Evolutionary conservation across 2,113 vertebrate genomes (phyloP), one percentile per base, ranked within the genome.

Genomic region (Psilopsiagon aymara): DNA sequence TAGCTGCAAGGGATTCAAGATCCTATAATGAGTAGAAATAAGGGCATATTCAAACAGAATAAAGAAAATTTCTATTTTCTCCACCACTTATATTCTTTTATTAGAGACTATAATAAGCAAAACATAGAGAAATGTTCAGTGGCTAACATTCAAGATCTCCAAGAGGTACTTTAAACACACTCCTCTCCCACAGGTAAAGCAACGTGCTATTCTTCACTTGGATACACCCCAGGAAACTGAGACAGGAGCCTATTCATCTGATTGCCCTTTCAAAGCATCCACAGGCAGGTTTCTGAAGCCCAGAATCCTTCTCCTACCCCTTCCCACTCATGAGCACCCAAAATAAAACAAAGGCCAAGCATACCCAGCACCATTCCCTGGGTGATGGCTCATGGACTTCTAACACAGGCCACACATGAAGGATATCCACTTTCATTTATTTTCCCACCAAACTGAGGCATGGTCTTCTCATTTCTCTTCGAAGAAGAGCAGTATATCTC

Each of bases 331-430:
- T 5, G 2, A 77, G 15, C 20, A 39, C 15, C 17, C 13, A 10
- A 44, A 83, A 62, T 29, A 74, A 86, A 52, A 9, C 3, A 47
- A 73, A 78, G 9, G 13, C 15, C 1, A 0, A 15, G 13, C 35
- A 51, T 19, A 76, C 4, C 14, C 13, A 3, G 25, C 3, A 63
- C 37, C 2, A 0, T 94, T 75, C 46, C 17, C 46, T 71, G n/a
- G 15, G 25, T 78, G 28, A 51, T 1, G 1, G 21, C 3, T 1
- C n/a, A 25, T 0, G 7, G n/a, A 37, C 41, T 37, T 83, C 52
- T 67, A 37, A 79, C 7, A 46, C 9, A 9, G 24, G 16, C 31
- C 2, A 2, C 24, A 27, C 0, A 0, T 20, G 14, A 82, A 71
- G 46, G 31, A 37, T 79, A 57, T 27, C 9, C 0, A 6, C 44